phyloP scores from a whole-genome alignment of 2,113 vertebrate species.

The Prochilodus magdalenae region DNA sequence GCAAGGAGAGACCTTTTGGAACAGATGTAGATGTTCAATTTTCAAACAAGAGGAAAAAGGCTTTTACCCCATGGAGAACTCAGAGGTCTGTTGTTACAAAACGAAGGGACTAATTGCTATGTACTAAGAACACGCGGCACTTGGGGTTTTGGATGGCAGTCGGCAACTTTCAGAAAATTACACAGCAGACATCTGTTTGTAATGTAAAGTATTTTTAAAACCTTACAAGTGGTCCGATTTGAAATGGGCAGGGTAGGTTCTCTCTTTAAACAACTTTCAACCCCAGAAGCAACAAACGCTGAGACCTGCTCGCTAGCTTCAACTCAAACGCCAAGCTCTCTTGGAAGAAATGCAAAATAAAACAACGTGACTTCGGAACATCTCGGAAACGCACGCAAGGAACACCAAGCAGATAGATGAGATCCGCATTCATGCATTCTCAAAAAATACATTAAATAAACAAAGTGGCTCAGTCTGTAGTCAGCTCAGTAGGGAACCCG shows the following conservation, averaged over 20 bases:
- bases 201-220: constrained; percentile 79
- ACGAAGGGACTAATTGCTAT: constrained; percentile 78
- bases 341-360: background rate
- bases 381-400: background rate
- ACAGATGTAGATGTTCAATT: constrained; percentile 7
- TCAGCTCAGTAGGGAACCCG: too few relatives aligned
- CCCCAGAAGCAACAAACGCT: background rate
- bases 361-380: too few relatives aligned
- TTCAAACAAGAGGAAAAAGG: constrained; percentile 35
- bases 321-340: background rate
- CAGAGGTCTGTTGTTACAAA: constrained; percentile 72
- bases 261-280: background rate
- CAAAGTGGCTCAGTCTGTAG: too few relatives aligned
- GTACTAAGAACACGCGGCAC: constrained; percentile 69
- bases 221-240: constrained; percentile 66
- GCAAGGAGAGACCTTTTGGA: background rate
- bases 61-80: constrained; percentile 60
- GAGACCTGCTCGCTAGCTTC: background rate
- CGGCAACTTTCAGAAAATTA: constrained; percentile 77
- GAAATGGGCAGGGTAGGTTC: constrained; percentile 49
- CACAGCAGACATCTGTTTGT: constrained; percentile 79
- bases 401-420: background rate
- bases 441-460: too few relatives aligned
- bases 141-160: constrained; percentile 75
- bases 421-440: too few relatives aligned